Base-by-base conservation (phyloP, 2,888 invertebrate genomes). In the Plebejus melissa region DNA sequence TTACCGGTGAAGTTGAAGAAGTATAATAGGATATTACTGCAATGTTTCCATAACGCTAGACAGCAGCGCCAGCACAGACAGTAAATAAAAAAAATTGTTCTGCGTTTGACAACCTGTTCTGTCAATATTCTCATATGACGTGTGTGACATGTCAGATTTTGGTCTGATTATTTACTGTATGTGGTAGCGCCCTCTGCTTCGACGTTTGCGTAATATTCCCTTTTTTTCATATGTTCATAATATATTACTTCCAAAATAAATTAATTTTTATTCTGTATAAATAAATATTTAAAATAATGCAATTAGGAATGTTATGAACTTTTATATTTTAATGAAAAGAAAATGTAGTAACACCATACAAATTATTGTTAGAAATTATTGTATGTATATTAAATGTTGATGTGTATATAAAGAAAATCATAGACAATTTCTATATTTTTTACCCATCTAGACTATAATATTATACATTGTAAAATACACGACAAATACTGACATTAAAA, bases 351-450 rank as follows among this genome's bases (percentile, higher is more conserved):
- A 74, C 76, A 72, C 78, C 77, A 74, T 76, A 76, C 77, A 76
- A 80, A 77, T 77, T 79, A 80, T 81, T 82, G 81, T 82, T 83
- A 81, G 77, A 80, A 54, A 74, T 81, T 76, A 74, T 71, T 86
- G 83, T 85, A 85, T 82, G 83, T 85, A 85, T 82, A 84, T 83
- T 82, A 87, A 87, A 83, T 87, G 88, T 90, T 90, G 86, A 88
- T 87, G 89, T 89, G 89, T 90, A 90, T 82, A 90, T 88, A 90
- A 88, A 86, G 74, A 85, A 87, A 72, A 85, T 75, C 81, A 83
- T 80, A 82, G 74, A 77, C 80, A 78, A 80, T 78, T 80, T 77
- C 74, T 81, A 77, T 84, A 22, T 85, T 82, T 79, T 84, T 82
- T 86, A 82, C 86, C 84, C 85, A 83, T 76, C 76, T 69, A 65